Base-by-base conservation (phyloP, 35 echinoderm and acorn worm species). In the Heliocidaris erythrogramma region DNA sequence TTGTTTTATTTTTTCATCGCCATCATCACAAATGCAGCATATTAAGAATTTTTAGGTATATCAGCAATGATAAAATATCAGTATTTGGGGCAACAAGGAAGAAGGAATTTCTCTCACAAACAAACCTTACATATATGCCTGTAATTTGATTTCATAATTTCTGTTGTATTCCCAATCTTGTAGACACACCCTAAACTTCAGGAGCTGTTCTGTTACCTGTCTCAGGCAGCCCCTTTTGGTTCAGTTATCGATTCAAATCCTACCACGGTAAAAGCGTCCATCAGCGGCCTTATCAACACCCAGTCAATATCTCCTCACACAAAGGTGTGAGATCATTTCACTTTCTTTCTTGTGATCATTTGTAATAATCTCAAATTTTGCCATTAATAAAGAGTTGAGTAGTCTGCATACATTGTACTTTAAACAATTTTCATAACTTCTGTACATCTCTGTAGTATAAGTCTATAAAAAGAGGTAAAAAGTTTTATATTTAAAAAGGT, bases 141-240 rank as follows among this genome's bases (percentile, higher is more conserved):
- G 65, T 78, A 78, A 78, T 78, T 24, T 78, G 8, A 6, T 78
- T 0, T n/a, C 6, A 78, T 7, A 27, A 2, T 78, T 78, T 78
- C 27, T n/a, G 65, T 78, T 56, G 65, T n/a, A n/a, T 27, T 78
- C 65, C 52, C 52, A 78, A 27, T n/a, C 24, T 53, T 90, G 5
- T 60, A 99, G 98, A 95, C 56, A 24, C 96, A 97, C n/a, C 95
- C 96, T 21, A 94, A 96, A 78, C 85, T 99, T 5, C 90, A 96
- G 42, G 95, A 99, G 52, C 61, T 97, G 86, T 92, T 95, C 91
- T 92, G 88, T 9, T 99, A 95, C 91, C 32, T 99, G 52, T 94
- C 95, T 48, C 96, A 97, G 60, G 98, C 96, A 17, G 95, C 96
- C 5, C 98, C 98, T 47, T 99, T 99, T 96, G 98, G 98, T 10